These are phyloP conservation scores for Plotosus lineatus DNA, from an alignment of 2,113 vertebrate species.

Conservation along the genomic window DNA sequence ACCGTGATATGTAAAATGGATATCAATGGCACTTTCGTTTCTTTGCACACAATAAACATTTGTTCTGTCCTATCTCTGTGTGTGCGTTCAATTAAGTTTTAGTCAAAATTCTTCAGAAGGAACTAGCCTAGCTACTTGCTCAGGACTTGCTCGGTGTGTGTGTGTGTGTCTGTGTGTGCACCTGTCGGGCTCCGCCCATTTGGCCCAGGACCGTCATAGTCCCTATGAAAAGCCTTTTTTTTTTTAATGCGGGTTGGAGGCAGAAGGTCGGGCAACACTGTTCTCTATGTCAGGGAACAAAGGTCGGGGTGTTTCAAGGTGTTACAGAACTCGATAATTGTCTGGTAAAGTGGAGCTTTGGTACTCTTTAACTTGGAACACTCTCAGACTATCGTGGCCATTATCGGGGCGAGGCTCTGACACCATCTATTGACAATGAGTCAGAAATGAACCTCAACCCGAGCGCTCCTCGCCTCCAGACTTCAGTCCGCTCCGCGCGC, in stretches of 20 bases:
- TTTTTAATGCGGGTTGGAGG: neutral
- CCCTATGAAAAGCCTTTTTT: neutral
- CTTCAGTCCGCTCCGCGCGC: constrained; percentile 11
- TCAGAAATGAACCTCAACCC: constrained; percentile 53
- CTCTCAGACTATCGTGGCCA: constrained; percentile 44
- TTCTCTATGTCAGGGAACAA: constrained; percentile 58
- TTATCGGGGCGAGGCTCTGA: constrained; percentile 57
- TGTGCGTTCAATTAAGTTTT: constrained; percentile 9
- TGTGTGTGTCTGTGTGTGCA: constrained; percentile 15
- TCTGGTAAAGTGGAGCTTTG: constrained; percentile 58
- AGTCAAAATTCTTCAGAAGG: neutral
- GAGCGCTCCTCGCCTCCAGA: neutral
- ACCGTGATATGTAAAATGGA: neutral
- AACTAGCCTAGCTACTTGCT: constrained; percentile 14
- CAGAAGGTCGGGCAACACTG: neutral
- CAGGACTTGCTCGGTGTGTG: neutral
- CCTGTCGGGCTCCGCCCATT: constrained; percentile 42
- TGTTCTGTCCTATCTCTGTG: neutral
- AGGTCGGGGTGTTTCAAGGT: constrained; percentile 61
- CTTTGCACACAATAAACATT: constrained; percentile 22
- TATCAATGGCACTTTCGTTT: constrained; percentile 13
- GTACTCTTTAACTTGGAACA: constrained; percentile 48
- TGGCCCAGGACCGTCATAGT: neutral
- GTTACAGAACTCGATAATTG: constrained; percentile 55
- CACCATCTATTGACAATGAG: constrained; percentile 57